phyloP scores from a whole-genome alignment of 2,113 vertebrate genomes.

The Tychaedon coryphoeus region DNA sequence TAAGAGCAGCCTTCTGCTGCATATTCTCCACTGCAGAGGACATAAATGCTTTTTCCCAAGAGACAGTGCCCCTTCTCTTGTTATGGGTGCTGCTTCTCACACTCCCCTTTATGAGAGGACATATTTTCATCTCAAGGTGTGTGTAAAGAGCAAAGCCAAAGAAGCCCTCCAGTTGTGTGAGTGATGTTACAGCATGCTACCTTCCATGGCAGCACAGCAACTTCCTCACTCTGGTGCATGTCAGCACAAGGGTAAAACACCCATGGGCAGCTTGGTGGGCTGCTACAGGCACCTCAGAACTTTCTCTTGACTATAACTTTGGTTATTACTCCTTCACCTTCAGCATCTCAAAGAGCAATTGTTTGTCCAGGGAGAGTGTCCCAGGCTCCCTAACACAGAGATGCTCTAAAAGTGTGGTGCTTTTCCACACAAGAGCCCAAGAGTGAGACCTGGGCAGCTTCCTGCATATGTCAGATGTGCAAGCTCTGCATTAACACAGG shows the following conservation, averaged over 20 bases:
- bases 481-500: neutral
- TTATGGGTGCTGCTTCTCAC: neutral
- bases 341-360: neutral
- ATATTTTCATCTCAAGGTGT: neutral
- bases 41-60: neutral
- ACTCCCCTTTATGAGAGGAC: neutral
- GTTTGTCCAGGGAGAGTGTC: neutral
- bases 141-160: neutral
- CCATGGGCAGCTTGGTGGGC: neutral
- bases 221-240: neutral
- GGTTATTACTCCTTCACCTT: neutral
- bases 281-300: neutral
- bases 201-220: neutral
- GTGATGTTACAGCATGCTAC: neutral
- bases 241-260: neutral
- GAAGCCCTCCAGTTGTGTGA: neutral
- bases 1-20: neutral
- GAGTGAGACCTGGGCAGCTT: neutral
- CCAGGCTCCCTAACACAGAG: neutral
- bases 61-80: neutral
- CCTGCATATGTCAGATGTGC: neutral
- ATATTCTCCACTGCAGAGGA: neutral
- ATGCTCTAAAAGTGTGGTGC: neutral
- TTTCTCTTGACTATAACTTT: neutral
- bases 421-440: neutral